Evolutionary conservation across 1,140 invertebrate species (phyloP), one percentile per base, ranked within the genome.

Genomic region (Phenacoccus solenopsis): DNA sequence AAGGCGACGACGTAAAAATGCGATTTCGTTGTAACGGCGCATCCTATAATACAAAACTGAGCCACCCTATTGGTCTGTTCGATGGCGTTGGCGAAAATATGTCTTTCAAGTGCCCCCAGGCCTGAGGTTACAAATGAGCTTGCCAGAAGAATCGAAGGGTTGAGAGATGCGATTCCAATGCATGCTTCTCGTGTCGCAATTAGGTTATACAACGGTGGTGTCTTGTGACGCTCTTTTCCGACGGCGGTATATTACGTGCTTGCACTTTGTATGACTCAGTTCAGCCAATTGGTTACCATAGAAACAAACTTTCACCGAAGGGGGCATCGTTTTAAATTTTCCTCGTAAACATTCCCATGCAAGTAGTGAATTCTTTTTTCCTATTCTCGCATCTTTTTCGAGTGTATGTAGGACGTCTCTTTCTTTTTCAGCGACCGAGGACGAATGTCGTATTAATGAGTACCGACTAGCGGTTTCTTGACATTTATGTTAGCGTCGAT

Each of bases 191-290:
- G 59, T 64, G 59, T 64, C 59, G 25, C 59, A 64, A 64, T 64
- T 64, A 64, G 59, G 59, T 64, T 64, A 64, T 64, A 64, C 59
- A 25, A 27, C 59, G 4, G 59, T 25, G 25, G 59, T 64, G 59
- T 64, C 59, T 64, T 64, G 59, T 25, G 59, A 64, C 59, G n/a
- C n/a, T 64, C 59, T 64, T 64, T 49, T 27, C 59, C 59, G 59
- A 64, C 59, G 20, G 59, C 22, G 59, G 59, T 64, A 27, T 64
- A 64, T 64, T 64, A 64, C 59, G 59, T 24, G 59, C 59, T 64
- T 64, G 59, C 59, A 64, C 59, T 64, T 64, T 64, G 59, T 64
- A 64, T 64, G 59, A 64, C 59, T 64, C 59, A 64, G 59, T 64
- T 64, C 59, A 64, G 59, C 59, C 59, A 64, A 64, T 64, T 64